Evolutionary conservation across 2,888 invertebrate genomes (phyloP).

Genomic region (Callosobruchus maculatus): DNA sequence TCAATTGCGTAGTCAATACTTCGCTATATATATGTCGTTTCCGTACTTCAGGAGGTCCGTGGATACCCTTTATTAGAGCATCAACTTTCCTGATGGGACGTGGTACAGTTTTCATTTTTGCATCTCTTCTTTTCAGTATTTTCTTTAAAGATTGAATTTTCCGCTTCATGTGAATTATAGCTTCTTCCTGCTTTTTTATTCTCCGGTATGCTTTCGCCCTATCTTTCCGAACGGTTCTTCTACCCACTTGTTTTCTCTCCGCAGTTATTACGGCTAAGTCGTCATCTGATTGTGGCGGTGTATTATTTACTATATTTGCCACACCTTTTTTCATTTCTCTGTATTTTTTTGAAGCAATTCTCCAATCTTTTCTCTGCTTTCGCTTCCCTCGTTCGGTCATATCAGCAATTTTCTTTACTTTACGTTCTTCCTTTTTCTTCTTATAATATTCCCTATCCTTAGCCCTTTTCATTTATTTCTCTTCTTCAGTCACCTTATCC

Average conservation of each 20-base stretch:
- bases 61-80: constrained; percentile 6
- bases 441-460: constrained; percentile 8
- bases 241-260: no score
- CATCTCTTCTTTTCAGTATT: not conserved
- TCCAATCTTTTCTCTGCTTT: constrained; percentile 8
- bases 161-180: constrained; percentile 3
- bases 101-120: no score
- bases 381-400: constrained; percentile 7
- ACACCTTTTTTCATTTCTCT: constrained; percentile 3
- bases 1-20: no score
- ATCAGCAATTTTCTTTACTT: no score
- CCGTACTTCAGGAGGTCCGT: constrained; percentile 7
- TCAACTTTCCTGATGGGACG: not conserved
- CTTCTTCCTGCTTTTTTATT: constrained; percentile 6
- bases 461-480: constrained; percentile 7
- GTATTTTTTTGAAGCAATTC: constrained; percentile 6
- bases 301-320: no score
- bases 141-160: constrained; percentile 4
- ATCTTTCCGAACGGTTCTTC: no score
- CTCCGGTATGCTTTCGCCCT: constrained; percentile 8
- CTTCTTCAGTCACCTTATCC: no score
- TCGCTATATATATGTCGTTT: not conserved
- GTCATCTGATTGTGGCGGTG: no score
- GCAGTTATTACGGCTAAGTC: no score
- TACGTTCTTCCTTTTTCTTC: constrained; percentile 1